A percentile compares a stretch with the other conserved stretches of the same genome.
Conservation (phyloP, 2,888 invertebrate species). For the Drosophila picticornis region DNA sequence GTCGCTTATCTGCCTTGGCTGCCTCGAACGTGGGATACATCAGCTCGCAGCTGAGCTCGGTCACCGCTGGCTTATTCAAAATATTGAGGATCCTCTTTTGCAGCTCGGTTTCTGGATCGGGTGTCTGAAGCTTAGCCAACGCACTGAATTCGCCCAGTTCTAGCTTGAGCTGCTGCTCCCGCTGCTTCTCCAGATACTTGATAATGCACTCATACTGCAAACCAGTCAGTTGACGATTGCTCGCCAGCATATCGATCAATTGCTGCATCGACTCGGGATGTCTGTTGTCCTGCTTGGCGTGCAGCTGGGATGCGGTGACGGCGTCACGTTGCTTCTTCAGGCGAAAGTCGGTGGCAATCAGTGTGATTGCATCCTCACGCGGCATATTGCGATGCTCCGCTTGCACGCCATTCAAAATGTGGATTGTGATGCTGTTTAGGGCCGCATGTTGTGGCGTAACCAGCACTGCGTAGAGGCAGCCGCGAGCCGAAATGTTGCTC, state of each 20-base stretch:
- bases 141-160: slow-evolving; percentile 89
- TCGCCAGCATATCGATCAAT: slow-evolving; percentile 92
- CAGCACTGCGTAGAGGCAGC: slow-evolving; percentile 94
- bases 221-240: slow-evolving; percentile 91
- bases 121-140: slow-evolving; percentile 70
- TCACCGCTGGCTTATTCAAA: slow-evolving; percentile 84
- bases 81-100: slow-evolving; percentile 85
- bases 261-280: slow-evolving; percentile 89
- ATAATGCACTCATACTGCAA: slow-evolving; percentile 92
- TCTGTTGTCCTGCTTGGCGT: slow-evolving; percentile 71
- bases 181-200: slow-evolving; percentile 89
- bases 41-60: slow-evolving; percentile 75
- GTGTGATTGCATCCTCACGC: slow-evolving; percentile 93
- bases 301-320: slow-evolving; percentile 72
- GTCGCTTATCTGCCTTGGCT: slow-evolving; percentile 83
- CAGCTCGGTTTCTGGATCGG: slow-evolving; percentile 84
- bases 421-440: slow-evolving; percentile 94
- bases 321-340: slow-evolving; percentile 87
- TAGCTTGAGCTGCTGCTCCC: slow-evolving; percentile 90
- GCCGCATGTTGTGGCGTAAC: slow-evolving; percentile 94
- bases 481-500: slow-evolving; percentile 95
- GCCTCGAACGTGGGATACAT: slow-evolving; percentile 80
- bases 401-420: slow-evolving; percentile 95
- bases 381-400: slow-evolving; percentile 98
- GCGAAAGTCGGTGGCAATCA: slow-evolving; percentile 91